These are phyloP conservation scores for Paramormyrops hopkinsi DNA, from an alignment of 2,797 vertebrate genomes.

Conservation along the genomic window DNA sequence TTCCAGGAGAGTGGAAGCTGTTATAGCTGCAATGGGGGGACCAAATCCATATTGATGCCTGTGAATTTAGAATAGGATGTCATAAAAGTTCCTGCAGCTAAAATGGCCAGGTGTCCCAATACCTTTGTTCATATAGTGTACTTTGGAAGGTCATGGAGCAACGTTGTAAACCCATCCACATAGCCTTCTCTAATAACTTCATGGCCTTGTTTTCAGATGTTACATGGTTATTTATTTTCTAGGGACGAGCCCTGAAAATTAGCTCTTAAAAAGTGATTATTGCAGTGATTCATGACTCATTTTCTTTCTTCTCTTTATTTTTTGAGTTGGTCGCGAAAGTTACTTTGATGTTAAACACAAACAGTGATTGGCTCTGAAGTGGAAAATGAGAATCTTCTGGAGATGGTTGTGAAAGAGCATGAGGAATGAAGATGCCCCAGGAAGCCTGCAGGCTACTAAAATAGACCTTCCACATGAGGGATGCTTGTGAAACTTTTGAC, in stretches of 20 bases:
- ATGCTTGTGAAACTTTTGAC: neutral
- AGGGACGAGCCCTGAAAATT: neutral
- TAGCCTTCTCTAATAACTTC: neutral
- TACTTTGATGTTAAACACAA: neutral
- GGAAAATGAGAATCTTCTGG: neutral
- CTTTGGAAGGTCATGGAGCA: neutral
- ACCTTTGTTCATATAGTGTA: neutral
- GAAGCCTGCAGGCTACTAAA: neutral
- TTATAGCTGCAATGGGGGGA: neutral
- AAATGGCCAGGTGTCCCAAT: neutral
- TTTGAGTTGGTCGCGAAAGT: neutral
- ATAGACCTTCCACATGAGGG: neutral
- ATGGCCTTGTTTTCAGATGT: neutral
- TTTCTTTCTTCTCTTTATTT: neutral
- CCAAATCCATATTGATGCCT: neutral
- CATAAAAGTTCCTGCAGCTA: neutral
- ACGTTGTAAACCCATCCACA: neutral
- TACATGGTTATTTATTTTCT: neutral
- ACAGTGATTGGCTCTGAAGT: neutral
- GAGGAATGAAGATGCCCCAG: neutral
- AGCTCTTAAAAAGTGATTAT: neutral
- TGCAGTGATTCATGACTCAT: neutral
- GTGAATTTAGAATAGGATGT: neutral
- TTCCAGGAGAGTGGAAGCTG: neutral
- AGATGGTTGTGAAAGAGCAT: neutral